These are phyloP conservation scores for Branchinecta lindahli DNA, from an alignment of 1,140 invertebrate genomes.

Conservation along the genomic window DNA sequence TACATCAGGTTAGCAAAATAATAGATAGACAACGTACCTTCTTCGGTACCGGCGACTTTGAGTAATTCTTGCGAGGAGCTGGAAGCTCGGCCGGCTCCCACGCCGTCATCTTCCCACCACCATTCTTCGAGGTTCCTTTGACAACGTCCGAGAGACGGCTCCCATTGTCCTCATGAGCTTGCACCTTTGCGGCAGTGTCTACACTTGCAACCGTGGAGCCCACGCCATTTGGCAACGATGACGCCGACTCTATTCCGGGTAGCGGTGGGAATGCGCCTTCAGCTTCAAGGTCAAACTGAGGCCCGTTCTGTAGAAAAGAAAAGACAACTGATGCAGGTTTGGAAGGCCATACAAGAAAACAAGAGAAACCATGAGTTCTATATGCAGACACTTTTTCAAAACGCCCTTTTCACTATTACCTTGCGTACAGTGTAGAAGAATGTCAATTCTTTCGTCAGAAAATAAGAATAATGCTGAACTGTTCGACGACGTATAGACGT, in stretches of 20 bases:
- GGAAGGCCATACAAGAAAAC: background rate
- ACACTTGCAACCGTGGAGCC: conserved; percentile 17
- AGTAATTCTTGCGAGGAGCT: background rate
- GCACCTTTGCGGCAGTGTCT: conserved; percentile 11
- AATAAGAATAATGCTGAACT: too few species aligned
- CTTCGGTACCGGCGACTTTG: background rate
- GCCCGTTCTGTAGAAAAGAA: conserved; percentile 12
- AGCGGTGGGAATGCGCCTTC: conserved; percentile 59
- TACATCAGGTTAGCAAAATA: too few species aligned
- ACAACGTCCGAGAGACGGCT: conserved; percentile 59
- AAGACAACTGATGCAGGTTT: background rate
- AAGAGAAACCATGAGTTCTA: too few species aligned
- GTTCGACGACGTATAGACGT: too few species aligned
- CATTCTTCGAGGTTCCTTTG: conserved; percentile 48
- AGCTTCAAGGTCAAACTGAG: conserved; percentile 60
- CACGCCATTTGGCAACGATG: conserved; percentile 21
- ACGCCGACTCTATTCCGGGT: conserved; percentile 38
- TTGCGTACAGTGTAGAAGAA: too few species aligned
- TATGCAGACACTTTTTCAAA: too few species aligned
- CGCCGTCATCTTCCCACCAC: conserved; percentile 22
- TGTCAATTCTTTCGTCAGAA: too few species aligned
- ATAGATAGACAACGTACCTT: background rate
- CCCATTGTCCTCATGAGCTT: background rate
- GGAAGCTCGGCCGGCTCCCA: background rate
- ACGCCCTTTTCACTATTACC: too few species aligned